Percentiles rank a stretch among this genome's conserved stretches.
phyloP scores from a whole-genome alignment of 2,888 invertebrate genomes.

The Cephus sareptanus region DNA sequence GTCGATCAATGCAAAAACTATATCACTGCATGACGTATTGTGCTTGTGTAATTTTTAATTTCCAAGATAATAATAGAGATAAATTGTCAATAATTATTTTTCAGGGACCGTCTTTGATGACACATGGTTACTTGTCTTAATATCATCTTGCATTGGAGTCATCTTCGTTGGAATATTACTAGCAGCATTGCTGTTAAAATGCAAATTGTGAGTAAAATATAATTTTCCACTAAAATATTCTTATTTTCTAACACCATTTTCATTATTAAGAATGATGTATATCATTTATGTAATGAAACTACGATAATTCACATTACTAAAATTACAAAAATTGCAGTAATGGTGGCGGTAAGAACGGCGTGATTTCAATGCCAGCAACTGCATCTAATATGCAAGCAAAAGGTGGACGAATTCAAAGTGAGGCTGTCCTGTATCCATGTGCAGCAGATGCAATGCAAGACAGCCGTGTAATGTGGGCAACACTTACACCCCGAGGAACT shows the following conservation, averaged over 20 bases:
- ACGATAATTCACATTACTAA: not conserved
- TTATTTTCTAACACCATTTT: not conserved
- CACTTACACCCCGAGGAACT: conserved; percentile 81
- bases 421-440: conserved; percentile 72
- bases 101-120: conserved; percentile 75
- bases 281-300: not conserved
- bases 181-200: conserved; percentile 82
- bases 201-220: conserved; percentile 80
- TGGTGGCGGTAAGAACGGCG: conserved; percentile 56
- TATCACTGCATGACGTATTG: not conserved
- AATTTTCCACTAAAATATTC: not conserved
- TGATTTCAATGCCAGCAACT: conserved; percentile 57
- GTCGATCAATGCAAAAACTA: not conserved
- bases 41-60: not conserved
- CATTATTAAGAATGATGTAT: not conserved
- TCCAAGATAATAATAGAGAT: not conserved
- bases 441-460: conserved; percentile 72
- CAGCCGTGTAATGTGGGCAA: conserved; percentile 83
- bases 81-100: conserved; percentile 58
- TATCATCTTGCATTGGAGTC: conserved; percentile 84
- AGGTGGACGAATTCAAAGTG: conserved; percentile 65
- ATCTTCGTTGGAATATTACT: conserved; percentile 82
- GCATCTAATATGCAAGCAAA: conserved; percentile 57
- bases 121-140: conserved; percentile 84
- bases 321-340: conserved; percentile 39